These are phyloP conservation scores for Enteromius radiatus DNA, from an alignment of 2,797 vertebrate species.

Conservation along the genomic window DNA sequence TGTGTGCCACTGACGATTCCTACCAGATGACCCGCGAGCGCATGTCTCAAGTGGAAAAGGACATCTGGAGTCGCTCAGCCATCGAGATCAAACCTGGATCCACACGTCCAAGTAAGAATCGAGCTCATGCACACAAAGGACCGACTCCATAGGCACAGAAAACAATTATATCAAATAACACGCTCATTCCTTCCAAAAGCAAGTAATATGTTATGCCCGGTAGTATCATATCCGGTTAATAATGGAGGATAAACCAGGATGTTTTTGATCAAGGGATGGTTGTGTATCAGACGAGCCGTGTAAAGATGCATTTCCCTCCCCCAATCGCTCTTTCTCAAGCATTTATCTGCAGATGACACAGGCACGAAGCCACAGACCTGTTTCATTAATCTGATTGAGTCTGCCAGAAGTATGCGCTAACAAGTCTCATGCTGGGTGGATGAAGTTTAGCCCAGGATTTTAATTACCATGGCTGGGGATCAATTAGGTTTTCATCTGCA, in stretches of 20 bases:
- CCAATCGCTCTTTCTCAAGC: not conserved
- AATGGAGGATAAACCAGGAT: constrained; percentile 65
- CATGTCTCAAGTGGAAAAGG: constrained; percentile 82
- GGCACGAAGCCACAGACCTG: constrained; percentile 68
- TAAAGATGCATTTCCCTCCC: constrained; percentile 1
- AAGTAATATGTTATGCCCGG: constrained; percentile 58
- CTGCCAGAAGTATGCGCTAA: constrained; percentile 70
- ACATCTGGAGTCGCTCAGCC: constrained; percentile 81
- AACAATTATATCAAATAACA: constrained; percentile 47
- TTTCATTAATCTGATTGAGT: constrained; percentile 68
- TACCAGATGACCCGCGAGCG: constrained; percentile 81
- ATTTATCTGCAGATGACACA: constrained; percentile 58
- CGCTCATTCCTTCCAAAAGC: constrained; percentile 52
- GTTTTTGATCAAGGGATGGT: not conserved
- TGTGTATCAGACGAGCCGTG: constrained; percentile 1
- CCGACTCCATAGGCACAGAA: not conserved
- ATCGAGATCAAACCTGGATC: constrained; percentile 80
- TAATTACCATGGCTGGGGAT: constrained; percentile 64
- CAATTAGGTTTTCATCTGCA: constrained; percentile 66
- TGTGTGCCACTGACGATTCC: constrained; percentile 85
- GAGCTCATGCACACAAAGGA: not conserved
- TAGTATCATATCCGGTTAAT: constrained; percentile 64
- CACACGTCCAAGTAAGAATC: constrained; percentile 77
- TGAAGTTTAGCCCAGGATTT: constrained; percentile 67
- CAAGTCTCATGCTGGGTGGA: constrained; percentile 68